phyloP scores from a whole-genome alignment of 2,797 vertebrate species.

The Arnoldichthys spilopterus region DNA sequence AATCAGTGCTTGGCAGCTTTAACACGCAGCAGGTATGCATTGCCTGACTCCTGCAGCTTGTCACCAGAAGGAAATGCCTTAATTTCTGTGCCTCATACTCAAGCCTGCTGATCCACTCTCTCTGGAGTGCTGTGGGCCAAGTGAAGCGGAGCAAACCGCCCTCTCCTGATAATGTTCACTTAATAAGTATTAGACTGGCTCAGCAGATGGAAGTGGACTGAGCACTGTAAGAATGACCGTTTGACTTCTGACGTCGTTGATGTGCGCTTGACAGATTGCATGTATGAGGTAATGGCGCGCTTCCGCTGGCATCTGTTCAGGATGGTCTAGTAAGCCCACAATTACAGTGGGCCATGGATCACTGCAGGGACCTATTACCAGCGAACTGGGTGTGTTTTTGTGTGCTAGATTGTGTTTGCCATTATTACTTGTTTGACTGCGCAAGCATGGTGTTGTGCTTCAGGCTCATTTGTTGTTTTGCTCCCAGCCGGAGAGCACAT shows the following conservation, averaged over 20 bases:
- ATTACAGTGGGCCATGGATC: constrained; percentile 78
- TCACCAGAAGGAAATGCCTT: neutral
- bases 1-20: neutral
- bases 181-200: constrained; percentile 78
- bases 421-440: neutral
- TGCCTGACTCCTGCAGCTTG: neutral
- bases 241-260: constrained; percentile 75
- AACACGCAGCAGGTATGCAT: neutral
- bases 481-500: neutral
- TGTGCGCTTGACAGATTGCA: constrained; percentile 70
- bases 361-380: constrained; percentile 65
- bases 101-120: constrained; percentile 38
- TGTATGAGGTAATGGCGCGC: constrained; percentile 75
- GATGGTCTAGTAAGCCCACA: constrained; percentile 82
- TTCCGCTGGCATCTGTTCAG: constrained; percentile 81
- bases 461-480: neutral
- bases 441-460: neutral
- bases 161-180: constrained; percentile 77
- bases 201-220: constrained; percentile 72
- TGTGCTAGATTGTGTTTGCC: constrained; percentile 9
- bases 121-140: constrained; percentile 67
- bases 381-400: constrained; percentile 32
- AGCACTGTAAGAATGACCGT: constrained; percentile 75
- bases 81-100: neutral
- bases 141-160: constrained; percentile 71